These are phyloP conservation scores for Ctena decussata DNA, from an alignment of 2,888 invertebrate genomes.

Conservation along the genomic window DNA sequence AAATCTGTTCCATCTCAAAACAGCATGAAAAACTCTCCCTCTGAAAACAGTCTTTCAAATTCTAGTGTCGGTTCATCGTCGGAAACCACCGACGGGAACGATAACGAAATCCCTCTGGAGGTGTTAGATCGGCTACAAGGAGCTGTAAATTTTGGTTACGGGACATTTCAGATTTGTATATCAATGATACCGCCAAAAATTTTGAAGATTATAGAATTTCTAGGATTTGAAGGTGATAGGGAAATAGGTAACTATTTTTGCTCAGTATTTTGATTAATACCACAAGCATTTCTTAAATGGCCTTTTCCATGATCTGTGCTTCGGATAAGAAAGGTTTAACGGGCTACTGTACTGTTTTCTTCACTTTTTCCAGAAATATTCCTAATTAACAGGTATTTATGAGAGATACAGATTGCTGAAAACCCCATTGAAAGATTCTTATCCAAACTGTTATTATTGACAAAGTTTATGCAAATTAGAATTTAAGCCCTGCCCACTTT, in stretches of 20 bases:
- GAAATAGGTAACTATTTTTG: constrained; percentile 68
- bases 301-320: no score
- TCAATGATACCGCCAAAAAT: constrained; percentile 90
- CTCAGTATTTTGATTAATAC: no score
- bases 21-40: constrained; percentile 35
- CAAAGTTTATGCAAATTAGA: no score
- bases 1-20: not conserved
- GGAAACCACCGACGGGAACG: constrained; percentile 71
- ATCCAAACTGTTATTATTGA: no score
- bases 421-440: no score
- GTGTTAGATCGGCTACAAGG: constrained; percentile 90
- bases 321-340: no score
- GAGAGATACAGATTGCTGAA: no score
- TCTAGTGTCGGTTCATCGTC: constrained; percentile 15
- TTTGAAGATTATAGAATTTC: constrained; percentile 89
- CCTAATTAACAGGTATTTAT: no score
- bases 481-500: no score
- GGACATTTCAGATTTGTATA: constrained; percentile 90
- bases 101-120: constrained; percentile 75
- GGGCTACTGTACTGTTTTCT: no score
- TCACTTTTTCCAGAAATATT: no score
- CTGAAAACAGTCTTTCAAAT: constrained; percentile 40
- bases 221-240: constrained; percentile 91
- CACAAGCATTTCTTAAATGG: no score
- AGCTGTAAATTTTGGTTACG: constrained; percentile 91